Conservation (phyloP, 2,113 vertebrate genomes). For the Otus sunia region DNA sequence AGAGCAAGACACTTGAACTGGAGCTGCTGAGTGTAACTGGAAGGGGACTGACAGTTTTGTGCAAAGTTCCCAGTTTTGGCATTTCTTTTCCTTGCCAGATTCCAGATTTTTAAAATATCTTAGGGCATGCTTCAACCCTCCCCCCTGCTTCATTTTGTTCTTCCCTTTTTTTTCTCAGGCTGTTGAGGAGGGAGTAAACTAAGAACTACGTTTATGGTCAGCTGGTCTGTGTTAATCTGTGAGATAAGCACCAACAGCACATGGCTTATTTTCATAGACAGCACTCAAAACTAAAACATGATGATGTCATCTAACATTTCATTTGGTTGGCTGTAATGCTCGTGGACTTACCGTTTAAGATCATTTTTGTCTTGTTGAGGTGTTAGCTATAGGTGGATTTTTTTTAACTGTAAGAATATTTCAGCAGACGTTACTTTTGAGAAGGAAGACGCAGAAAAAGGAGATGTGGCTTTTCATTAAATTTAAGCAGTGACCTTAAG, state of each 20-base stretch:
- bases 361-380: background rate
- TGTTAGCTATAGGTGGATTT: background rate
- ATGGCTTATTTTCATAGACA: background rate
- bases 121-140: background rate
- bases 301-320: background rate
- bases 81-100: background rate
- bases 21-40: background rate
- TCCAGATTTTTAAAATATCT: background rate
- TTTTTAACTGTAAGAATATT: background rate
- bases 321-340: background rate
- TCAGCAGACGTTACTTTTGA: background rate
- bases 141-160: fast-evolving
- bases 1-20: background rate
- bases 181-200: background rate
- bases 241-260: conserved; percentile 12
- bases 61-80: background rate
- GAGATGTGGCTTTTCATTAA: background rate
- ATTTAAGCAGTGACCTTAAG: background rate
- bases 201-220: background rate
- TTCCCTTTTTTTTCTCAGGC: background rate
- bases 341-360: background rate
- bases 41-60: background rate
- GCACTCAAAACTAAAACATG: background rate
- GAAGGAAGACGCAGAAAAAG: background rate
- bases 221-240: conserved; percentile 2